phyloP scores from a whole-genome alignment of 2,113 vertebrate species.

The Pardalotus punctatus region DNA sequence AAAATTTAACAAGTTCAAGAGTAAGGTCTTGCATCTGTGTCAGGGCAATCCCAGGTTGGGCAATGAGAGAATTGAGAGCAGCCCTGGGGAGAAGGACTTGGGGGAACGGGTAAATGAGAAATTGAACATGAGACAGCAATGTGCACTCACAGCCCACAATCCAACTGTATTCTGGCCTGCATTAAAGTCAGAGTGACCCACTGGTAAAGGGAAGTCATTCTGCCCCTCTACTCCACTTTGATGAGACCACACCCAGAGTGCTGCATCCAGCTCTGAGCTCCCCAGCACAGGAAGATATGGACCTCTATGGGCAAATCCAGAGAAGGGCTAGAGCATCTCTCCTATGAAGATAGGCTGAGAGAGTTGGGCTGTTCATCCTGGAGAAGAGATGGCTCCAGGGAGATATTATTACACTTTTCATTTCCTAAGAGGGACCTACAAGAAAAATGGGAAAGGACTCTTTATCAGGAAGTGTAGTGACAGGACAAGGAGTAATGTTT shows the following conservation, averaged over 20 bases:
- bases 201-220: rapidly evolving
- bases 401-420: neutral
- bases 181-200: neutral
- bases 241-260: neutral
- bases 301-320: neutral
- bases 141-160: neutral
- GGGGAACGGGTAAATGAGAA: neutral
- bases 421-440: neutral
- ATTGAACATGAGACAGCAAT: neutral
- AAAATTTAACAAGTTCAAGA: neutral
- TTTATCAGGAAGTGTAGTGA: neutral
- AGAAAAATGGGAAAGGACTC: neutral
- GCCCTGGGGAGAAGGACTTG: neutral
- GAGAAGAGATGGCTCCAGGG: neutral
- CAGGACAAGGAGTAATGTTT: neutral
- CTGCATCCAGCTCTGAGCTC: neutral
- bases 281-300: neutral
- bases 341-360: neutral
- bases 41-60: neutral
- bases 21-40: too few relatives aligned
- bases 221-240: neutral
- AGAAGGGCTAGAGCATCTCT: neutral
- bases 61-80: neutral
- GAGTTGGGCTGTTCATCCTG: neutral
- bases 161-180: neutral